Percentiles rank a stretch among this genome's conserved stretches.
phyloP scores from a whole-genome alignment of 2,888 invertebrate genomes.

The Empis stercorea region DNA sequence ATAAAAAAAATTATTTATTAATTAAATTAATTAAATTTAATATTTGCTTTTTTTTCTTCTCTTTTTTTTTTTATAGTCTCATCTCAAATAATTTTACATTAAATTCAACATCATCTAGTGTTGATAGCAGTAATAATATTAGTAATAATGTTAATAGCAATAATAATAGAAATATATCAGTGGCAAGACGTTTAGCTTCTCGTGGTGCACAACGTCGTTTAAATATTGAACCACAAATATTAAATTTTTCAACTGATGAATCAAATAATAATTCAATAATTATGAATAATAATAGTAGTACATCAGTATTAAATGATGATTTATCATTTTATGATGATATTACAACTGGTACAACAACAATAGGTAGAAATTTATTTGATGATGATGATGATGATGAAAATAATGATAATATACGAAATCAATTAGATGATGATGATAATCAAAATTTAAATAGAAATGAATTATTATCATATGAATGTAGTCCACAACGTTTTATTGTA shows the following conservation, averaged over 20 bases:
- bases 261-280: slow-evolving; percentile 6
- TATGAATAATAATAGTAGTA: slow-evolving; percentile 5
- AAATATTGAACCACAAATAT: slow-evolving; percentile 5
- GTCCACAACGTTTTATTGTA: slow-evolving; percentile 28
- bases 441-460: background rate
- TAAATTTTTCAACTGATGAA: background rate
- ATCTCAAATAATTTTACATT: slow-evolving; percentile 43
- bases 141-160: slow-evolving; percentile 3
- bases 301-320: slow-evolving; percentile 29
- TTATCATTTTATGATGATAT: slow-evolving; percentile 32
- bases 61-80: slow-evolving; percentile 34
- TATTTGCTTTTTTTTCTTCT: slow-evolving; percentile 4
- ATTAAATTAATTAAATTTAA: slow-evolving; percentile 2
- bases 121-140: slow-evolving; percentile 4
- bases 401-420: slow-evolving; percentile 4
- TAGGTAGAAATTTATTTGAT: slow-evolving; percentile 8
- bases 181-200: too few relatives aligned
- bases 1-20: background rate
- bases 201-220: slow-evolving; percentile 1
- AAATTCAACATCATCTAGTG: slow-evolving; percentile 29
- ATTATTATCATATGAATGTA: slow-evolving; percentile 30
- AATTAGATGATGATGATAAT: slow-evolving; percentile 20
- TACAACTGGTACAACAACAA: slow-evolving; percentile 13
- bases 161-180: background rate
- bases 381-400: too few relatives aligned